Conservation (phyloP, 2,113 vertebrate species). For the Arenaria interpres region DNA sequence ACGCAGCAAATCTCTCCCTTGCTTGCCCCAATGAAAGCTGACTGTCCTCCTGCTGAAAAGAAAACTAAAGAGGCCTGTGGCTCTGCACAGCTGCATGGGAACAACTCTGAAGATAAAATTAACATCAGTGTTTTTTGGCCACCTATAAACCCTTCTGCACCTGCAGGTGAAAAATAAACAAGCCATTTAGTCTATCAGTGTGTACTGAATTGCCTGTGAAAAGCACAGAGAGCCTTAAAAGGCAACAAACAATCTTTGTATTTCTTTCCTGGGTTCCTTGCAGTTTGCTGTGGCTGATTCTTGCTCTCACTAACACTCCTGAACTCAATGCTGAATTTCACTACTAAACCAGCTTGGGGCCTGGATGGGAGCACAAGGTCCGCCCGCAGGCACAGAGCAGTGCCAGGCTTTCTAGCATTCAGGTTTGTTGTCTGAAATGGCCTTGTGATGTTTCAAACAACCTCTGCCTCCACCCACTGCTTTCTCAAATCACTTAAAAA, state of each 20-base stretch:
- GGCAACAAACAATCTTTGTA: not conserved
- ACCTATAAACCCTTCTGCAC: not conserved
- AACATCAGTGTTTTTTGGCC: not conserved
- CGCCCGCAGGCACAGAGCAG: not conserved
- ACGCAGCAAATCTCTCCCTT: not conserved
- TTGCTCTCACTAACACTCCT: not conserved
- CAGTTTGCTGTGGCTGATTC: not conserved
- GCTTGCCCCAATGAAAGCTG: not conserved
- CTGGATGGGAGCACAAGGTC: not conserved
- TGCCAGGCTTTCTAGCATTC: not conserved
- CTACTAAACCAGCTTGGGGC: not conserved
- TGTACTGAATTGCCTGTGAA: not conserved
- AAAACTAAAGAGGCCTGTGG: not conserved
- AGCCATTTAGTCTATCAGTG: not conserved
- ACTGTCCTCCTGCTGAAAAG: not conserved
- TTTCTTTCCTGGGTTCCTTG: not conserved
- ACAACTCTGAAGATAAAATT: conserved; percentile 26
- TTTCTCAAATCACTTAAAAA: not conserved
- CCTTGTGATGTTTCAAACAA: not conserved
- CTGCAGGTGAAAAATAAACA: conserved; percentile 34
- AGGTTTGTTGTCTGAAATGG: not conserved
- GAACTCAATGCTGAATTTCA: not conserved
- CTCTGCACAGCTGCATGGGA: conserved; percentile 10
- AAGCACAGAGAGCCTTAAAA: not conserved
- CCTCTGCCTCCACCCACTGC: not conserved